These are phyloP conservation scores for Nudaria mundana DNA, from an alignment of 2,888 invertebrate species.

Conservation along the genomic window DNA sequence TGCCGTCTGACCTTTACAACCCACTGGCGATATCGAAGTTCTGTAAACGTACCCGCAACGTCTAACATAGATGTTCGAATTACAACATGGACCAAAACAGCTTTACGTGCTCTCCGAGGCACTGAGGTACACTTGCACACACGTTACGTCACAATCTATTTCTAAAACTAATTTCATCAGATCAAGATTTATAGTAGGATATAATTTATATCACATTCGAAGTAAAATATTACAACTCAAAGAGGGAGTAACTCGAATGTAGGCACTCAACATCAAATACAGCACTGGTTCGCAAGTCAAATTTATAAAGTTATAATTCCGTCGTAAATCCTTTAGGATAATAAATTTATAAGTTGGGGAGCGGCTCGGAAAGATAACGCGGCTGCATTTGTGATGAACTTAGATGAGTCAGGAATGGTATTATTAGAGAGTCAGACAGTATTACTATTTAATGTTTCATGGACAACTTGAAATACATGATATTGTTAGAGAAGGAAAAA, in stretches of 20 bases:
- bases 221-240: constrained; percentile 4
- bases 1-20: too few species aligned
- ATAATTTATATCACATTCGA: not conserved
- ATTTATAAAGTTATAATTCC: constrained; percentile 60
- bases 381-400: constrained; percentile 63
- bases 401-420: constrained; percentile 34
- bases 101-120: too few species aligned
- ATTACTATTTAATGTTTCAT: too few species aligned
- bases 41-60: too few species aligned
- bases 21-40: too few species aligned
- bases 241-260: constrained; percentile 3
- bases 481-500: too few species aligned
- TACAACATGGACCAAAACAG: too few species aligned
- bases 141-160: too few species aligned
- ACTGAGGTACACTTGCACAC: too few species aligned
- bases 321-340: constrained; percentile 65
- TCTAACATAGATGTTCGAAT: too few species aligned
- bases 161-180: too few species aligned
- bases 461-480: too few species aligned
- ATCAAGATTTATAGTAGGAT: not conserved
- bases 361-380: constrained; percentile 58
- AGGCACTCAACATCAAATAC: constrained; percentile 11
- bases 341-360: constrained; percentile 66
- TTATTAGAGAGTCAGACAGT: constrained; percentile 9
- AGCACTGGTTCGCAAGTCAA: constrained; percentile 38